These are phyloP conservation scores for Urocyon cinereoargenteus DNA, from an alignment of 2,797 vertebrate genomes.

Conservation along the genomic window DNA sequence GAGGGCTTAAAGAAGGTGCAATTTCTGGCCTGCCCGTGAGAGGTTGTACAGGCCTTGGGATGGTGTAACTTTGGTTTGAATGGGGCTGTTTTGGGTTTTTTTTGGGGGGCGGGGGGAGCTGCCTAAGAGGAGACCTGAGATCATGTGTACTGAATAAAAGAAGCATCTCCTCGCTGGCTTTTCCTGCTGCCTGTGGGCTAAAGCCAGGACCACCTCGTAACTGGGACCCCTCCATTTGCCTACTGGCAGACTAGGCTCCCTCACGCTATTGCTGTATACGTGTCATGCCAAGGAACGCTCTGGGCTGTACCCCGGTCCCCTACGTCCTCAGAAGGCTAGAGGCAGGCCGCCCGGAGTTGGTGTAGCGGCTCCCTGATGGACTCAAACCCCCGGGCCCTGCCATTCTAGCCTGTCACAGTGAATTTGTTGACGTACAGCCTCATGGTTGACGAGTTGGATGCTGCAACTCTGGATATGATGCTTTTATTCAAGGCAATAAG, in stretches of 20 bases:
- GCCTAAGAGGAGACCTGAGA: background rate
- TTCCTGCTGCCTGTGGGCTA: background rate
- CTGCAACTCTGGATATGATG: background rate
- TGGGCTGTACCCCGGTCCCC: background rate
- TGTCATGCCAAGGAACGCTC: background rate
- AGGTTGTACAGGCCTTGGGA: background rate
- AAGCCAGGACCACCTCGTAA: background rate
- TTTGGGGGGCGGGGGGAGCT: background rate
- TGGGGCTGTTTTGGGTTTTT: background rate
- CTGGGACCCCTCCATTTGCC: background rate
- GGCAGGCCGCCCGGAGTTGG: background rate
- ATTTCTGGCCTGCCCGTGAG: background rate
- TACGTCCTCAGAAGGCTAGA: background rate
- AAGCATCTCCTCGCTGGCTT: background rate
- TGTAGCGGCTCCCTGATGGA: background rate
- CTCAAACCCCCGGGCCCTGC: background rate
- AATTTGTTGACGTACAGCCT: background rate
- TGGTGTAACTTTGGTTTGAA: background rate
- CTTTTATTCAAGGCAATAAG: conserved; percentile 40
- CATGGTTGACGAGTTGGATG: background rate
- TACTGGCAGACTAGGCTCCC: background rate
- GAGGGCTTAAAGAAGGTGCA: background rate
- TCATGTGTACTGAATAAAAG: background rate
- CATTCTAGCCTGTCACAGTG: background rate
- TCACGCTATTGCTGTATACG: background rate